These are phyloP conservation scores for Hassar affinis DNA, from an alignment of 2,113 vertebrate species.

Conservation along the genomic window DNA sequence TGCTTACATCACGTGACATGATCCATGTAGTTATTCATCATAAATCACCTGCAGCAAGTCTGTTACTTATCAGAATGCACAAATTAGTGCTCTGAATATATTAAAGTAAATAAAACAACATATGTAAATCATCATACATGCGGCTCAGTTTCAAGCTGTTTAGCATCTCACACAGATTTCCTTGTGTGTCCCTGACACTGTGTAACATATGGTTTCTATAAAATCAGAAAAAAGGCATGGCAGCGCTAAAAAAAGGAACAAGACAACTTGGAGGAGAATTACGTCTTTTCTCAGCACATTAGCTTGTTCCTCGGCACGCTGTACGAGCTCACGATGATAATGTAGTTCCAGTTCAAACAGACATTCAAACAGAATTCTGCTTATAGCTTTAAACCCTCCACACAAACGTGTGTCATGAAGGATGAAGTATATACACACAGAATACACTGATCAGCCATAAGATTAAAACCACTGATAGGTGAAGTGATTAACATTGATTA, in stretches of 20 bases:
- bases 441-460: not conserved
- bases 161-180: not conserved
- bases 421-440: not conserved
- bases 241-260: constrained; percentile 6
- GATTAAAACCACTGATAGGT: too few relatives aligned
- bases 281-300: not conserved
- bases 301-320: not conserved
- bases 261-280: not conserved
- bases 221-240: not conserved
- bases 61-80: not conserved
- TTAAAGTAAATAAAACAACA: not conserved
- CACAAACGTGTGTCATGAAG: not conserved
- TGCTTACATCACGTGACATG: too few relatives aligned
- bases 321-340: not conserved
- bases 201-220: not conserved
- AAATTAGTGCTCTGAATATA: not conserved
- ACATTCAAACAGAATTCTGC: not conserved
- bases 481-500: too few relatives aligned
- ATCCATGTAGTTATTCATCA: not conserved
- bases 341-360: not conserved
- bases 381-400: not conserved
- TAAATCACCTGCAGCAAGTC: not conserved
- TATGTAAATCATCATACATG: not conserved
- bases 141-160: not conserved
- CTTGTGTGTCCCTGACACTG: not conserved